Base-by-base conservation (phyloP, 2,797 vertebrate genomes). In the Xyrichtys novacula region DNA sequence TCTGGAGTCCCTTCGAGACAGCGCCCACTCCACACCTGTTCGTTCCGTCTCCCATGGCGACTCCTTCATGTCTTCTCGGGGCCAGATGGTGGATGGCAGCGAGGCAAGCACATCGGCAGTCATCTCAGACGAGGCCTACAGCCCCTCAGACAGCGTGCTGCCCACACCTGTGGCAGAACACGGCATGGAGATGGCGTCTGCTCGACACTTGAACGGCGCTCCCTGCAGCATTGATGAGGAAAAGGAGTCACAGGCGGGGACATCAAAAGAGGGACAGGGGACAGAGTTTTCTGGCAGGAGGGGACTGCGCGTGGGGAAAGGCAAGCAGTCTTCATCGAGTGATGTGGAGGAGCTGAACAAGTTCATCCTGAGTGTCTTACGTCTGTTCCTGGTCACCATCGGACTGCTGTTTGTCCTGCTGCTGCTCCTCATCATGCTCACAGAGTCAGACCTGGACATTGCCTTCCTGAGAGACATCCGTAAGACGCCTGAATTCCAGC, bases 391-490 rank as follows among this genome's bases (percentile, higher is more conserved):
- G 85, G 97, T 97, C 82, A 98, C 96, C 78, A 91, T 97, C 60
- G 96, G 95, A 92, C 95, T 99, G 86, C 95, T 99, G 82, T 95
- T 98, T 80, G 95, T 94, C 72, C 94, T 99, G 89, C 95, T 99
- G 89, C 94, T 98, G 69, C 96, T 99, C 89, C 96, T 99, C 71
- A 96, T 99, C 91, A 88, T 97, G 93, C 94, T 99, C 83, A 98
- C 97, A 12, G 98, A 99, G 92, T 99, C 98, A 55, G 96, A 98
- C 91, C 94, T 99, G 94, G 98, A 99, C 92, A 91, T 98, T 84
- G 95, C 97, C 88, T 98, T 99, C 95, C 94, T 99, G 91, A 96
- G 96, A 25, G 97, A 99, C 94, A 99, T 99, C 88, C 96, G 97
- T 78, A 96, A 96, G 91, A 99, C 97, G 25, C 96, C 97, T 0